Conservation (phyloP, 2,113 vertebrate species). For the Eretmodus cyanostictus region DNA sequence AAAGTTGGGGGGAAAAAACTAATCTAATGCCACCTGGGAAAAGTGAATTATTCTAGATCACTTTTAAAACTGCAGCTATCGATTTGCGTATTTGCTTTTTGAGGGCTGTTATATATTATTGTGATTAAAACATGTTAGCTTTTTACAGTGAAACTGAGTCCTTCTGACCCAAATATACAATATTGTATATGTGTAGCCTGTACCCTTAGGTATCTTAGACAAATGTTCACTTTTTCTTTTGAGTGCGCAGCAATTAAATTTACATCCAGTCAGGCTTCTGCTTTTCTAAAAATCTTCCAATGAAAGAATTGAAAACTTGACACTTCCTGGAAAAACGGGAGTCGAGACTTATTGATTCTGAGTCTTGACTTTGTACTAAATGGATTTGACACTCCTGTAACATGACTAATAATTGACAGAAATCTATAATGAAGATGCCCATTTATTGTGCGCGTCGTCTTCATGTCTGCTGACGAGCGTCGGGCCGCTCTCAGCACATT, state of each 20-base stretch:
- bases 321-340: not conserved
- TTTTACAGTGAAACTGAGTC: not conserved
- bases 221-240: not conserved
- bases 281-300: not conserved
- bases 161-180: not conserved
- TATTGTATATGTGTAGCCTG: not conserved
- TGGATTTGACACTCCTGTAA: not conserved
- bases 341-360: not conserved
- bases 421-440: not conserved
- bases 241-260: not conserved
- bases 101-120: not conserved
- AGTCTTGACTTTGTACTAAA: not conserved
- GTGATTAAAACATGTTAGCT: not conserved
- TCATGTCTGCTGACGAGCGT: not conserved
- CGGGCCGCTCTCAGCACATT: rapidly evolving
- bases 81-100: not conserved
- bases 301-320: not conserved
- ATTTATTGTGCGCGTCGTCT: not conserved
- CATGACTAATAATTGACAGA: not conserved
- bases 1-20: not conserved
- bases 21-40: not conserved
- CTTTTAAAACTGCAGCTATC: not conserved
- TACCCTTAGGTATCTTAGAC: not conserved
- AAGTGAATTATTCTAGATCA: not conserved
- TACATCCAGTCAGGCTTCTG: not conserved